Conservation (phyloP, 1,140 invertebrate genomes). For the Pachyrhynchus sulphureomaculatus region DNA sequence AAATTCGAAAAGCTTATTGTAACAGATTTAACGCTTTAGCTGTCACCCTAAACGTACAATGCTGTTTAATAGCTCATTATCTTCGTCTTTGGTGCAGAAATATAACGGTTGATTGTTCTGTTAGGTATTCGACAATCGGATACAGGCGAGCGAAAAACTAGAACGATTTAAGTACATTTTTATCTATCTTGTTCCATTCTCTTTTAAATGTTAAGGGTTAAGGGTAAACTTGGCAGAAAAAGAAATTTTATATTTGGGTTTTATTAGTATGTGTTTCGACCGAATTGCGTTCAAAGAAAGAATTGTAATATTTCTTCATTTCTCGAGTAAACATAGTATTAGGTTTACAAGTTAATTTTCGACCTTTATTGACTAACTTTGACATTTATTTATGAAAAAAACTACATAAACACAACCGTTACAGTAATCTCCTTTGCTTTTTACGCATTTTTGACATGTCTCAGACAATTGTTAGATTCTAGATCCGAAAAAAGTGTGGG, state of each 20-base stretch:
- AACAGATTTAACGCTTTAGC: conserved; percentile 1
- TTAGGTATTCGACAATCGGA: conserved; percentile 22
- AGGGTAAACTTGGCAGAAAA: not conserved
- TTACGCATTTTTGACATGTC: no score
- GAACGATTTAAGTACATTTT: conserved; percentile 19
- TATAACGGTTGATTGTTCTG: conserved; percentile 23
- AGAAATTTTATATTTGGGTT: conserved; percentile 14
- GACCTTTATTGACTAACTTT: no score
- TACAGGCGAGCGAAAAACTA: conserved; percentile 30
- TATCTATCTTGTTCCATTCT: conserved; percentile 12
- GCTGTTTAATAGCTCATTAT: conserved; percentile 7
- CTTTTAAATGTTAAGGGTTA: conserved; percentile 14
- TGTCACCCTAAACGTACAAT: not conserved
- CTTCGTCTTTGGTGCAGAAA: conserved; percentile 3
- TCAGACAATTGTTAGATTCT: no score
- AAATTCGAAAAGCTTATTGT: not conserved
- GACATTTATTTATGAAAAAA: no score
- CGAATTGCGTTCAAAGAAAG: no score
- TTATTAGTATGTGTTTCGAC: conserved; percentile 2
- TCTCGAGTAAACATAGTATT: no score
- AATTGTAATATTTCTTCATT: no score
- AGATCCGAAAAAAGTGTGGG: no score
- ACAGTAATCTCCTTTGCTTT: no score
- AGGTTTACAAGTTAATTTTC: no score
- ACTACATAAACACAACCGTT: no score